These are phyloP conservation scores for Oenanthe oenanthe DNA, from an alignment of 2,113 vertebrate genomes.

Conservation along the genomic window DNA sequence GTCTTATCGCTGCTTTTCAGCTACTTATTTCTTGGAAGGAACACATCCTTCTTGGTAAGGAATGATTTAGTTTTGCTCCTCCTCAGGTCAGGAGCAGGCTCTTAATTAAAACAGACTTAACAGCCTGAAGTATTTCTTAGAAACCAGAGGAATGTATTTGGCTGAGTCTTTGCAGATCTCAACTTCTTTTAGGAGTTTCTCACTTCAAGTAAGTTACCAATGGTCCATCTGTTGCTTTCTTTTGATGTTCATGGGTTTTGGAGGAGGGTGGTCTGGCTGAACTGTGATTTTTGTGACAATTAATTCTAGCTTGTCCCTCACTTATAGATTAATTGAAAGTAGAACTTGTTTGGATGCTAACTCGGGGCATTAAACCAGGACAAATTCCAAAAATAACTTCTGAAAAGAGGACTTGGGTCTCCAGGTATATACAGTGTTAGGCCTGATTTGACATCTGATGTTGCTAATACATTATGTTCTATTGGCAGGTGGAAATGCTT, in stretches of 20 bases:
- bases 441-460: not conserved
- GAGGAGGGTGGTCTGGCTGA: not conserved
- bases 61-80: not conserved
- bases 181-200: not conserved
- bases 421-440: not conserved
- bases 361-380: not conserved
- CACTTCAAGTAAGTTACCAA: not conserved
- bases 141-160: not conserved
- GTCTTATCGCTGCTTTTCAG: not conserved
- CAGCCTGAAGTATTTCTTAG: not conserved
- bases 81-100: not conserved
- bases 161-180: not conserved
- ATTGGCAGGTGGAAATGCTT: not conserved
- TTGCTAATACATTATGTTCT: not conserved
- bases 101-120: constrained; percentile 28
- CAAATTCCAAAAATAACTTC: not conserved
- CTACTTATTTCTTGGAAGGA: constrained; percentile 35
- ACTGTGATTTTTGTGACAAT: not conserved
- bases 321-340: not conserved
- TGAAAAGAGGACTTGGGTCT: not conserved
- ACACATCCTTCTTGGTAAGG: not conserved
- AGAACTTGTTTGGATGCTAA: not conserved
- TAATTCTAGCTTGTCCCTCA: not conserved
- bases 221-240: not conserved
- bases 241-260: not conserved